phyloP scores from a whole-genome alignment of 1,140 invertebrate genomes.

The Achatina immaculata region DNA sequence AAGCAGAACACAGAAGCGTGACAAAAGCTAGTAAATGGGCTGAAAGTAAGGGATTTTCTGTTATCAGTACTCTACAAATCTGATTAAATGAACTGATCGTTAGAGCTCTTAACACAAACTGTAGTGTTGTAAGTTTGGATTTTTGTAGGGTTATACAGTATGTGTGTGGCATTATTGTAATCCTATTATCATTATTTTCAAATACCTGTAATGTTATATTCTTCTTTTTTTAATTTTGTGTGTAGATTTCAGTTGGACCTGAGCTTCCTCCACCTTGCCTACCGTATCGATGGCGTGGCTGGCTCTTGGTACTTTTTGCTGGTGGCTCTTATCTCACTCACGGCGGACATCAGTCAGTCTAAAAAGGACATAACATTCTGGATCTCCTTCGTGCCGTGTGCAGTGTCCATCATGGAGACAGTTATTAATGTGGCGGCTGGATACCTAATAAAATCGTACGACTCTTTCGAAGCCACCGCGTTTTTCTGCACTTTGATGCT shows the following conservation, averaged over 20 bases:
- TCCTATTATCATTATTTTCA: too few species aligned
- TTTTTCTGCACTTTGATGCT: not conserved
- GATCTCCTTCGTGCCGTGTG: constrained; percentile 22
- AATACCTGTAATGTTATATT: too few species aligned
- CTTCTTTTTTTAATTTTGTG: too few species aligned
- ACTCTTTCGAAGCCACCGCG: not conserved
- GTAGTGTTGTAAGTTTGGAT: too few species aligned
- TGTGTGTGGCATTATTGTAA: too few species aligned
- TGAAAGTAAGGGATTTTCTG: too few species aligned
- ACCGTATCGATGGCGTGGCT: constrained; percentile 31
- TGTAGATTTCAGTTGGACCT: constrained; percentile 29
- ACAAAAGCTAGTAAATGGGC: too few species aligned
- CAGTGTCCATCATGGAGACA: not conserved
- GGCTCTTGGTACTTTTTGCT: constrained; percentile 29
- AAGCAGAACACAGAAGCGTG: too few species aligned
- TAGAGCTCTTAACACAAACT: too few species aligned
- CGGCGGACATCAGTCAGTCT: constrained; percentile 36
- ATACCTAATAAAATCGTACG: not conserved
- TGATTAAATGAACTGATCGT: too few species aligned
- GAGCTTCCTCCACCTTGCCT: constrained; percentile 34
- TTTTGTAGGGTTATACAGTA: too few species aligned
- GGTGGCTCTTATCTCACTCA: constrained; percentile 19
- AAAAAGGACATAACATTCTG: constrained; percentile 13
- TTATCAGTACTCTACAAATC: too few species aligned
- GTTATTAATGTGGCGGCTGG: not conserved